These are phyloP conservation scores for Arrhopalites spinosus DNA, from an alignment of 2,888 invertebrate species.

Conservation along the genomic window DNA sequence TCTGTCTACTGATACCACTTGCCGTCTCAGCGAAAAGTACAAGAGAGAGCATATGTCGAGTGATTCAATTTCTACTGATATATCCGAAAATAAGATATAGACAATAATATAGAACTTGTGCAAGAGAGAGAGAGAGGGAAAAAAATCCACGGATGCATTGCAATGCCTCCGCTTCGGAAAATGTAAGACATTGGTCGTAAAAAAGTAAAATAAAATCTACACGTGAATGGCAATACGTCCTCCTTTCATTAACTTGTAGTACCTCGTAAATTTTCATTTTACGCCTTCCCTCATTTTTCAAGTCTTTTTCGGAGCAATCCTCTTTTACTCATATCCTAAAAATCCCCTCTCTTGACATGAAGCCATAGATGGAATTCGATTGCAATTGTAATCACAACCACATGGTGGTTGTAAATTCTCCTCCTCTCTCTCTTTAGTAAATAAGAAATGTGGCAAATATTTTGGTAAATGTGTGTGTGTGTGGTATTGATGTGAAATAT, in stretches of 20 bases:
- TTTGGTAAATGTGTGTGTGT: not conserved
- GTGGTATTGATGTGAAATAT: not conserved
- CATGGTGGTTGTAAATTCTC: not conserved
- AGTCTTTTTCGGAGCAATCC: not conserved
- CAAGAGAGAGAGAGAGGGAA: not conserved
- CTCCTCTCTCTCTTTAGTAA: no score
- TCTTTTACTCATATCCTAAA: not conserved
- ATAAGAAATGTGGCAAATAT: no score
- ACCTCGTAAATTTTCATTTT: constrained; percentile 34
- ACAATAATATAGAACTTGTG: not conserved
- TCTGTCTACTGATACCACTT: not conserved
- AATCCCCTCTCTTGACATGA: not conserved
- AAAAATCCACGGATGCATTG: not conserved
- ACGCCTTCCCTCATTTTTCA: constrained; percentile 35
- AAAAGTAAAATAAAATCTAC: constrained; percentile 38
- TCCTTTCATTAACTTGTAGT: constrained; percentile 37
- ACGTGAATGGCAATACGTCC: constrained; percentile 33
- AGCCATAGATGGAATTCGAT: not conserved
- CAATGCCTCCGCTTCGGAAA: not conserved
- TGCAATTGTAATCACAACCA: not conserved
- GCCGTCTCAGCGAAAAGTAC: not conserved
- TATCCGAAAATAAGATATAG: not conserved
- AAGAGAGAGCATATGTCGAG: not conserved
- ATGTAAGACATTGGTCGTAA: constrained; percentile 21
- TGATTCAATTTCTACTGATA: not conserved